These are phyloP conservation scores for Oopsacas minuta DNA, from an alignment of 37 sponge, comb jelly and placozoan genomes.

Conservation along the genomic window DNA sequence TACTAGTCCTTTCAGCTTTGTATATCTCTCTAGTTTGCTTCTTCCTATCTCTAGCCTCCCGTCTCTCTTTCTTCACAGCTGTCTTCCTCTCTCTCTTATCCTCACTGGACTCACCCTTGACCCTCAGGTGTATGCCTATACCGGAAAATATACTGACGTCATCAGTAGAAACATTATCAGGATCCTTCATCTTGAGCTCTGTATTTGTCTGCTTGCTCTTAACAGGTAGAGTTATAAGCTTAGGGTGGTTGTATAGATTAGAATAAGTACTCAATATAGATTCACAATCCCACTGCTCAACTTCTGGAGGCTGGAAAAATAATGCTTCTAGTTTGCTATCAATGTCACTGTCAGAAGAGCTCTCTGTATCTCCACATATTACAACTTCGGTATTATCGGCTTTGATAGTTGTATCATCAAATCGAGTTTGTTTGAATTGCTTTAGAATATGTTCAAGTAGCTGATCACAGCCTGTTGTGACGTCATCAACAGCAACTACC, in stretches of 20 bases:
- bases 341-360: not conserved
- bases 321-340: conserved; percentile 24
- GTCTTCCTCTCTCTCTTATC: conserved; percentile 64
- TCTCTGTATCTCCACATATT: not conserved
- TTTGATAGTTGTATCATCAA: not conserved
- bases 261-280: conserved; percentile 61
- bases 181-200: not conserved
- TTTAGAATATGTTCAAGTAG: not conserved
- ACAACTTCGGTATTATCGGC: not conserved
- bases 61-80: conserved; percentile 61
- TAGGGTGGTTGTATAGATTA: conserved; percentile 85
- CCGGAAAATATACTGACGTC: not conserved
- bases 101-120: conserved; percentile 48
- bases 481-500: not conserved
- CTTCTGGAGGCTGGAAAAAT: conserved; percentile 18
- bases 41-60: conserved; percentile 19
- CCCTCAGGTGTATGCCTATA: not conserved
- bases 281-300: conserved; percentile 74
- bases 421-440: not conserved
- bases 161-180: not conserved
- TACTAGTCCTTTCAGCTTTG: not conserved
- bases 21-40: not conserved
- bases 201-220: conserved; percentile 30
- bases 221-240: conserved; percentile 36
- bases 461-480: not conserved